Percentiles rank a stretch among this genome's conserved stretches.
Evolutionary conservation across 2,113 vertebrate species (phyloP).

Genomic region (Burhinus oedicnemus): DNA sequence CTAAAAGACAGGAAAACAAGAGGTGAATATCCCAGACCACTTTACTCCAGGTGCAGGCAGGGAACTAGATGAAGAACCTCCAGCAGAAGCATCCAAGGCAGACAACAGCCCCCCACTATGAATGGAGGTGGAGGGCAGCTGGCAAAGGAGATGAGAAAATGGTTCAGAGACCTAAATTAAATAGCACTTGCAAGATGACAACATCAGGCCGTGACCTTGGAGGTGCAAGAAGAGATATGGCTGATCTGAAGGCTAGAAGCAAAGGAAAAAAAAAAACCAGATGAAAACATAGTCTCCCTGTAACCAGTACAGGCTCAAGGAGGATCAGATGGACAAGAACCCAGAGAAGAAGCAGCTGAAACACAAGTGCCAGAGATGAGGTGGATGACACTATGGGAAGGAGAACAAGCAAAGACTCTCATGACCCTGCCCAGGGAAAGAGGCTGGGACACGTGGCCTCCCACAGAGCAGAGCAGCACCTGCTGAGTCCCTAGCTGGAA

Average conservation of each 20-base stretch:
- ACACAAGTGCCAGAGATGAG: background rate
- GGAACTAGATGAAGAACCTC: background rate
- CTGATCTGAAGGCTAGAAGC: background rate
- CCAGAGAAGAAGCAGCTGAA: background rate
- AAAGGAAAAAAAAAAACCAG: background rate
- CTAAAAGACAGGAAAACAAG: background rate
- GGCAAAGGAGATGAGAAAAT: background rate
- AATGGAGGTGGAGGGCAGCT: background rate
- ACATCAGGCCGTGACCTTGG: background rate
- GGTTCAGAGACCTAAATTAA: background rate
- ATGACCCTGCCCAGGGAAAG: background rate
- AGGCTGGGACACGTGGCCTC: rapidly evolving
- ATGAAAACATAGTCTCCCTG: background rate
- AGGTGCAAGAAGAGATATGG: background rate
- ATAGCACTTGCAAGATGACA: background rate
- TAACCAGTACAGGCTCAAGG: background rate
- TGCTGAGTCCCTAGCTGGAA: background rate
- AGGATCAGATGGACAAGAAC: background rate
- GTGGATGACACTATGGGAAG: background rate
- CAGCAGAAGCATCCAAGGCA: background rate
- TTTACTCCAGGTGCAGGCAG: background rate
- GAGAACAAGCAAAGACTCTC: background rate
- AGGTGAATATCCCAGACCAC: background rate
- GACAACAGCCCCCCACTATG: background rate
- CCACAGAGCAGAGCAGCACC: background rate